Evolutionary conservation across 2,888 invertebrate genomes (phyloP).

Genomic region (Ametastegia equiseti): DNA sequence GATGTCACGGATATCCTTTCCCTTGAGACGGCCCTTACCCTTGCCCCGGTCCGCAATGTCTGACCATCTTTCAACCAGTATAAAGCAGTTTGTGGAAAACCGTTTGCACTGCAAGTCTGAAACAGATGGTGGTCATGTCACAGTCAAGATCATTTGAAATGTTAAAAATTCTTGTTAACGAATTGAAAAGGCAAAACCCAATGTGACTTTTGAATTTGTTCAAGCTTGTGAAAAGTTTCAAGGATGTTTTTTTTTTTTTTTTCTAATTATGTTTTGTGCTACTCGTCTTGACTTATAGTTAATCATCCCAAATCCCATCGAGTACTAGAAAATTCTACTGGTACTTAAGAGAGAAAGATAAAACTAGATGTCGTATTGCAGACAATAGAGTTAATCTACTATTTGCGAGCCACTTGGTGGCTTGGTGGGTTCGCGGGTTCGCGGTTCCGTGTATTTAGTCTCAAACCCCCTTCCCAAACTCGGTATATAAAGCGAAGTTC

Average conservation of each 20-base stretch:
- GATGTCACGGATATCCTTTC: slow-evolving; percentile 77
- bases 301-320: background rate
- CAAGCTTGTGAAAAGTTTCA: too few species aligned
- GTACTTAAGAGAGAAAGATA: slow-evolving; percentile 24
- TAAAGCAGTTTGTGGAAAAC: slow-evolving; percentile 72
- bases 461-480: background rate
- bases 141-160: too few species aligned
- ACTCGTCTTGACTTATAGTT: too few species aligned
- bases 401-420: slow-evolving; percentile 40
- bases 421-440: background rate
- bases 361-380: slow-evolving; percentile 27
- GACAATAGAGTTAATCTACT: slow-evolving; percentile 41
- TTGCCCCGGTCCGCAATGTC: slow-evolving; percentile 72
- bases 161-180: too few species aligned
- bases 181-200: too few species aligned
- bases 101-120: slow-evolving; percentile 74
- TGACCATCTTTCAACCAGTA: slow-evolving; percentile 76
- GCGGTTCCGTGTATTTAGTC: slow-evolving; percentile 33
- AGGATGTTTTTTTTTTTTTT: too few species aligned
- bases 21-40: slow-evolving; percentile 75
- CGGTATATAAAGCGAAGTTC: background rate
- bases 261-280: too few species aligned
- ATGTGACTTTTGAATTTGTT: too few species aligned
- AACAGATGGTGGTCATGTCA: too few species aligned
- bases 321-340: background rate